These are phyloP conservation scores for Cactoblastis cactorum DNA, from an alignment of 2,888 invertebrate species.

Conservation along the genomic window DNA sequence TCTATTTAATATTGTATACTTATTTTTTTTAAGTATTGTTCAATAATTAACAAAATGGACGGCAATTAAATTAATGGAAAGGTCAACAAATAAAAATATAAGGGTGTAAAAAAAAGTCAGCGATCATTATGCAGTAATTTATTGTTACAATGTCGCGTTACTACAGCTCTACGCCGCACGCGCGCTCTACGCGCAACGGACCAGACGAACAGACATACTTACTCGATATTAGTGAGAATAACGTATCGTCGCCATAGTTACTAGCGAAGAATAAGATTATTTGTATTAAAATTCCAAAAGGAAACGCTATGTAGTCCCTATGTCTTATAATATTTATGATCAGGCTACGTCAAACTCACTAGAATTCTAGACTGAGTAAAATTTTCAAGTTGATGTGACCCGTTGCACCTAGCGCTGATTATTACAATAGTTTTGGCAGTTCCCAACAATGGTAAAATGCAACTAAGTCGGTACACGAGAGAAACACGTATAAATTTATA, in stretches of 20 bases:
- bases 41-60: too few species aligned
- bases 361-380: background rate
- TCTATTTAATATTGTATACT: too few species aligned
- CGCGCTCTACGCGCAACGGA: slow-evolving; percentile 36
- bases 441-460: slow-evolving; percentile 77
- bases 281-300: background rate
- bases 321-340: background rate
- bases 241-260: background rate
- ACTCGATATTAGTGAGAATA: background rate
- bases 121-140: slow-evolving; percentile 71
- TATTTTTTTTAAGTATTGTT: too few species aligned
- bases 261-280: background rate
- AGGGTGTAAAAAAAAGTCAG: slow-evolving; percentile 29
- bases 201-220: slow-evolving; percentile 27
- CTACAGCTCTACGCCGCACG: slow-evolving; percentile 45
- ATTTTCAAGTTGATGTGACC: slow-evolving; percentile 29
- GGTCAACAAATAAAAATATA: background rate
- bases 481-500: slow-evolving; percentile 64
- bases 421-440: slow-evolving; percentile 77
- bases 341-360: background rate
- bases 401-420: slow-evolving; percentile 47
- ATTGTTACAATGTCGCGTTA: slow-evolving; percentile 65
- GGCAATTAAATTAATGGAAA: too few species aligned
- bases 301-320: background rate
- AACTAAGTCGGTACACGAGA: slow-evolving; percentile 62